phyloP scores from a whole-genome alignment of 2,888 invertebrate genomes.

The Chironomus tentans region DNA sequence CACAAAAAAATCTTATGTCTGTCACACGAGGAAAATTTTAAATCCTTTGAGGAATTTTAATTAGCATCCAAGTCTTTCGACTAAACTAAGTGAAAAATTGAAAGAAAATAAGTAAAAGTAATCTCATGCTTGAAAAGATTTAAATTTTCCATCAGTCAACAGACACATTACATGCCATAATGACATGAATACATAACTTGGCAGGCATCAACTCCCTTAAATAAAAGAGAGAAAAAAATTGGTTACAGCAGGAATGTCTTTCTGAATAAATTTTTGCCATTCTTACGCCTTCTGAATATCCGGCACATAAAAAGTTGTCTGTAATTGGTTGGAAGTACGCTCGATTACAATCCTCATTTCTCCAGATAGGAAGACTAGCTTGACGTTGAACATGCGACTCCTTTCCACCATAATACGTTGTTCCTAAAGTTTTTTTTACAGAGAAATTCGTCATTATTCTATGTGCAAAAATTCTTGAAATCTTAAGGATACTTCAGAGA shows the following conservation, averaged over 20 bases:
- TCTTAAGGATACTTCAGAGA: too few species aligned
- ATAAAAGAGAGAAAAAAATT: neutral
- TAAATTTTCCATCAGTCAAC: neutral
- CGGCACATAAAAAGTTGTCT: slow-evolving; percentile 81
- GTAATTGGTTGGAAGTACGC: slow-evolving; percentile 91
- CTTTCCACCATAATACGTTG: slow-evolving; percentile 79
- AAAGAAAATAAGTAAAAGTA: neutral
- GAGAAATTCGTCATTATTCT: too few species aligned
- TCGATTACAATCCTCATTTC: slow-evolving; percentile 79
- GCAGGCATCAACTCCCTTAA: slow-evolving; percentile 76
- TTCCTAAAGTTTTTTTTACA: slow-evolving; percentile 45
- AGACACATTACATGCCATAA: neutral
- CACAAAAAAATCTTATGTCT: too few species aligned
- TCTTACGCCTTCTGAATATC: slow-evolving; percentile 62
- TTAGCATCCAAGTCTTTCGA: neutral
- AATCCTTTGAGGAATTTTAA: neutral
- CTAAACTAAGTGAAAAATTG: neutral
- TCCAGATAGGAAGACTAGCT: slow-evolving; percentile 78
- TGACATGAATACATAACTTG: slow-evolving; percentile 49
- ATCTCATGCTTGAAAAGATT: neutral
- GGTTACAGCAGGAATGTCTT: neutral
- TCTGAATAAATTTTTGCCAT: neutral
- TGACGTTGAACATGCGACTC: slow-evolving; percentile 80
- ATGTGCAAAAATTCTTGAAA: too few species aligned
- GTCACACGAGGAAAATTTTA: too few species aligned